Base-by-base conservation (phyloP, 2,888 invertebrate species). In the Poecilus cupreus region DNA sequence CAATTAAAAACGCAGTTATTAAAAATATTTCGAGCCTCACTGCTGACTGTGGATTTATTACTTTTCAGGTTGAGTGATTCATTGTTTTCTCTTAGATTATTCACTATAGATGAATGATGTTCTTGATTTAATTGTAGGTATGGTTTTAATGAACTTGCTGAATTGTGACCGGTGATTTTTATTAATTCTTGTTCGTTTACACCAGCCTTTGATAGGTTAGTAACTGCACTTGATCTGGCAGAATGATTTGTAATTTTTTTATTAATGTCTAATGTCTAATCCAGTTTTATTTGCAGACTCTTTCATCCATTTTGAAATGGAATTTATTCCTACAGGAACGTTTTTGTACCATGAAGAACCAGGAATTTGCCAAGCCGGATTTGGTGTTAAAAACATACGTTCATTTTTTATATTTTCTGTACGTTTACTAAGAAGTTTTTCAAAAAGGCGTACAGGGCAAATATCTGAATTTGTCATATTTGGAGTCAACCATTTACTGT, bases 401-500 rank as follows among this genome's bases (percentile, higher is more conserved):
- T 78, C 82, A 10, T 51, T 74, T 51, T 81, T 81, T 11, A 64
- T 26, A 39, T 78, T 72, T 22, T n/a, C 20, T 16, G 51, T 75
- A 43, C 77, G 81, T 74, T 78, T 74, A 6, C 13, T 39, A 32
- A 60, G 54, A 20, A 82, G 54, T 64, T 75, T 81, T 10, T 72
- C 39, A 3, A 68, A 70, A n/a, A 81, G 77, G 16, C 83, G 26
- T 43, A 83, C 79, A 26, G 80, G 83, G 43, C 80, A 83, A 16
- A 80, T 79, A 51, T 74, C 64, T 4, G 37, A 13, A 68, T 81
- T 75, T 76, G 76, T 51, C 20, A 20, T 76, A 54, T 84, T 84
- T 20, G 72, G 18, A 22, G 82, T 78, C 8, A 83, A 51, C 83
- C 82, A 84, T 70, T 83, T 83, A 51, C 83, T 82, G 43, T 83